Evolutionary conservation across 2,113 vertebrate species (phyloP).

Genomic region (Bombycilla garrulus): DNA sequence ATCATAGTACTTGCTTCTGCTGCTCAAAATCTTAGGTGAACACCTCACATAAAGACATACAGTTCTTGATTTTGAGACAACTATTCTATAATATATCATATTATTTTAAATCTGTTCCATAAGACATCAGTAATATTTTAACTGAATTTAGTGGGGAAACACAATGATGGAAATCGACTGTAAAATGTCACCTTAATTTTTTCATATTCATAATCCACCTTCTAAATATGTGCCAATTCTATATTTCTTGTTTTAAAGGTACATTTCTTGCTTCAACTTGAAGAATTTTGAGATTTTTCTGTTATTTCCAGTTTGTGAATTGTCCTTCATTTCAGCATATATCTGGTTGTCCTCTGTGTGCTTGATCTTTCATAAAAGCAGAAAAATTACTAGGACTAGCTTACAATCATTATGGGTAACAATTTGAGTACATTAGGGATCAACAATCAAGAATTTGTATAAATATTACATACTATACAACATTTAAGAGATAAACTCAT

Average conservation of each 20-base stretch:
- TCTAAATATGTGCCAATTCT: background rate
- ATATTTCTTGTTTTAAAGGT: background rate
- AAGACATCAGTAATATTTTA: background rate
- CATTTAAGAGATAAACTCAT: background rate
- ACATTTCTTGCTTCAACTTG: background rate
- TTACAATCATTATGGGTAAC: background rate
- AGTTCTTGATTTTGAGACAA: background rate
- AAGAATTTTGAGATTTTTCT: background rate
- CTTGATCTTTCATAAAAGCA: background rate
- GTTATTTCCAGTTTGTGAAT: background rate
- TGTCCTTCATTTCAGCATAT: background rate
- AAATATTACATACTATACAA: background rate
- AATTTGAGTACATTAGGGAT: fast-evolving
- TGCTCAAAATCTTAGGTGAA: background rate
- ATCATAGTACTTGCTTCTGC: background rate
- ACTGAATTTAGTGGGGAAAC: background rate
- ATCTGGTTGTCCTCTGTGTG: background rate
- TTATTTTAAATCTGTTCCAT: background rate
- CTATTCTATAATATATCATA: background rate
- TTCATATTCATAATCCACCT: background rate
- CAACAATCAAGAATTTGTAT: background rate
- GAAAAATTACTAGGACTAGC: background rate
- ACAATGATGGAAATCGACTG: fast-evolving
- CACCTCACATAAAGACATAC: background rate
- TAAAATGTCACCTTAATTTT: background rate